phyloP scores from a whole-genome alignment of 1,140 invertebrate genomes.

The Saccostrea cuccullata region DNA sequence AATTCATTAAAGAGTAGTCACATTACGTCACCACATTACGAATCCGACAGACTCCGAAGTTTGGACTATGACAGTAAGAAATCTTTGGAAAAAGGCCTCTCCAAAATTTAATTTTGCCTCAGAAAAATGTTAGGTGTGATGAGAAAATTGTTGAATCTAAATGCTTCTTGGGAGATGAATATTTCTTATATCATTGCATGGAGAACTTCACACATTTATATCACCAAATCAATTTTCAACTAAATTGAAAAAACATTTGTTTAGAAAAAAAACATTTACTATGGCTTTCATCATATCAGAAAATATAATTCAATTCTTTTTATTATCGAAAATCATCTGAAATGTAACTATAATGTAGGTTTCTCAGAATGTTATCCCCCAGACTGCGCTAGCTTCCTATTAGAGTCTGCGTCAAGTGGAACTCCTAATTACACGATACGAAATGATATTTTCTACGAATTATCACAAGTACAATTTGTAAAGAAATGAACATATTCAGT shows the following conservation, averaged over 20 bases:
- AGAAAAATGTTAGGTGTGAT: background rate
- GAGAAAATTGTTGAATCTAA: background rate
- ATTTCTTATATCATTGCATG: background rate
- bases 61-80: slow-evolving; percentile 50
- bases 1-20: slow-evolving; percentile 34
- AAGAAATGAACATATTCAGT: slow-evolving; percentile 33
- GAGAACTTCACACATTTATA: background rate
- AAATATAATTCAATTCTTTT: slow-evolving; percentile 35
- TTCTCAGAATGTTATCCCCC: slow-evolving; percentile 11
- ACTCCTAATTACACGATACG: slow-evolving; percentile 29
- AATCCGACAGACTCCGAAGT: slow-evolving; percentile 36
- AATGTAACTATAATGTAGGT: slow-evolving; percentile 21
- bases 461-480: slow-evolving; percentile 36
- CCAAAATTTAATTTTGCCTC: background rate
- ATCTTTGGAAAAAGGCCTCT: background rate
- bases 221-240: slow-evolving; percentile 15
- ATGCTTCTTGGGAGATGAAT: background rate
- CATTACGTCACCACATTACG: slow-evolving; percentile 41
- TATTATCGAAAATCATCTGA: slow-evolving; percentile 15
- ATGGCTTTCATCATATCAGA: slow-evolving; percentile 32
- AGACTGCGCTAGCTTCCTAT: background rate
- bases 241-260: slow-evolving; percentile 20
- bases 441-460: slow-evolving; percentile 36
- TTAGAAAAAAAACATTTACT: slow-evolving; percentile 18
- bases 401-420: slow-evolving; percentile 14